phyloP scores from a whole-genome alignment of 2,888 invertebrate genomes.

The Hoplodrina blanda region DNA sequence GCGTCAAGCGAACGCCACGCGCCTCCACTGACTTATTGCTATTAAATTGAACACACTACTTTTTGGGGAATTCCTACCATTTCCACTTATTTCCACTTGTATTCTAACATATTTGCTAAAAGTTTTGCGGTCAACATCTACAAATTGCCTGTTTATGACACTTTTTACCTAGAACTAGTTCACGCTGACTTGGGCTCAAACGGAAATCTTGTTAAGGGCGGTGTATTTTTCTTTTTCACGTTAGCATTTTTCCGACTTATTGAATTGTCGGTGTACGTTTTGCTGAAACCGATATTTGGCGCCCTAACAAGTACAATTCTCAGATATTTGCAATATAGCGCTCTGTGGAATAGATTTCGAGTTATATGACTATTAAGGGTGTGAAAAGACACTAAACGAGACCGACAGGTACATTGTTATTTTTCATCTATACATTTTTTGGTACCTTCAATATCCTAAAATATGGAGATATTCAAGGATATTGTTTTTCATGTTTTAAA shows the following conservation, averaged over 20 bases:
- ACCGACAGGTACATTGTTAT: no score
- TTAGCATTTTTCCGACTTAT: conserved; percentile 28
- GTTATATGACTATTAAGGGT: neutral
- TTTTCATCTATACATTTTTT: no score
- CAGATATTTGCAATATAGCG: neutral
- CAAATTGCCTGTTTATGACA: conserved; percentile 45
- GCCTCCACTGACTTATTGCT: conserved; percentile 78
- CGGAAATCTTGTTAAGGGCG: conserved; percentile 8
- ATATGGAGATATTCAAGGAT: no score
- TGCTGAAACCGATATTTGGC: conserved; percentile 36
- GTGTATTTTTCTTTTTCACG: conserved; percentile 19
- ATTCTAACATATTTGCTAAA: conserved; percentile 61
- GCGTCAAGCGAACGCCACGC: conserved; percentile 70
- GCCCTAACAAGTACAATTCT: neutral
- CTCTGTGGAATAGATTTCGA: neutral
- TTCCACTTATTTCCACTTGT: conserved; percentile 57
- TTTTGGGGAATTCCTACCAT: conserved; percentile 69
- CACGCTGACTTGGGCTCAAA: conserved; percentile 14
- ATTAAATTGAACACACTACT: conserved; percentile 78
- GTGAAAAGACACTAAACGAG: no score
- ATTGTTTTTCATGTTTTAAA: no score
- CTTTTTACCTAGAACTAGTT: conserved; percentile 26
- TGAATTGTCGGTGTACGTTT: conserved; percentile 17
- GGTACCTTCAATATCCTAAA: no score
- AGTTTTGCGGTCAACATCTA: conserved; percentile 25